Conservation (phyloP, 2,888 invertebrate genomes). For the Aleiodes leptofemur region DNA sequence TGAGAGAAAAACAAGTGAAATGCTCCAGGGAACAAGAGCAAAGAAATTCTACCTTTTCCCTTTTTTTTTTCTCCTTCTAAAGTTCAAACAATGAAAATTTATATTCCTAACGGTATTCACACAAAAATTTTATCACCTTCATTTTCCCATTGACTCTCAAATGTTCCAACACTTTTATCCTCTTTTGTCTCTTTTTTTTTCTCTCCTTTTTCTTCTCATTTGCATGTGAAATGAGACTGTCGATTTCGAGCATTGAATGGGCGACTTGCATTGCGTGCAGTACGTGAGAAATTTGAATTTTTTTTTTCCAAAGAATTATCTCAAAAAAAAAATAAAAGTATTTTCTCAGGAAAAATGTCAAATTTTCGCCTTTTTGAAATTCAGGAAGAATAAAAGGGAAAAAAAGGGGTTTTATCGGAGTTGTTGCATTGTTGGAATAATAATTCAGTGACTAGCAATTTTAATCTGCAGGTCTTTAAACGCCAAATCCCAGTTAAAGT, state of each 20-base stretch:
- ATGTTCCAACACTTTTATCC: background rate
- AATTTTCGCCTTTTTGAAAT: no score
- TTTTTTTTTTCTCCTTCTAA: background rate
- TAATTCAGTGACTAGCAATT: constrained; percentile 36
- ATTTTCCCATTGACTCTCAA: background rate
- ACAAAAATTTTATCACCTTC: constrained; percentile 12
- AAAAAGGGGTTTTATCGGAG: constrained; percentile 5
- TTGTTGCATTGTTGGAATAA: constrained; percentile 21
- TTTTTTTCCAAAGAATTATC: background rate
- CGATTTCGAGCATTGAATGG: background rate
- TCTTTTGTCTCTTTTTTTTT: no score
- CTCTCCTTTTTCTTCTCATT: background rate
- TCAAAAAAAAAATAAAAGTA: no score
- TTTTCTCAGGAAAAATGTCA: no score
- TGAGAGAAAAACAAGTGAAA: no score
- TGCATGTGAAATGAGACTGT: constrained; percentile 11
- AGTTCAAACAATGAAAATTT: background rate
- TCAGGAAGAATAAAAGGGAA: background rate
- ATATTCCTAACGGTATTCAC: background rate
- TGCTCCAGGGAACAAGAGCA: no score
- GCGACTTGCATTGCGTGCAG: constrained; percentile 1
- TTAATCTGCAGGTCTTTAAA: constrained; percentile 36
- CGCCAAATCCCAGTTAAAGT: constrained; percentile 38
- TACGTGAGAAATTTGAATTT: background rate
- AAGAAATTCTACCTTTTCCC: no score